Evolutionary conservation across 2,113 vertebrate genomes (phyloP), one percentile per base, ranked within the genome.

Genomic region (Equus przewalskii): DNA sequence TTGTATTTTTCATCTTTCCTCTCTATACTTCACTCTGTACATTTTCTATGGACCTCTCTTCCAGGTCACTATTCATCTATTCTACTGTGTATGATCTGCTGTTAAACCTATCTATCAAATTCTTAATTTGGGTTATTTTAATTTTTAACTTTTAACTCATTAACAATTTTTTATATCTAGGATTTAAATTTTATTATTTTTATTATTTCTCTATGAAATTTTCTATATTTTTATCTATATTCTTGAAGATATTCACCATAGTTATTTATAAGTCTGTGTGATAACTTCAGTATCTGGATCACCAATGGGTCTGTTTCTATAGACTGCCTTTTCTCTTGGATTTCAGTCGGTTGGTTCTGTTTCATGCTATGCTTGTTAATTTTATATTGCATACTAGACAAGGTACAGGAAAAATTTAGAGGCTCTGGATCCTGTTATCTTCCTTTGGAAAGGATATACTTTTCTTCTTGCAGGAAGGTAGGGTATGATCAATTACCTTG

Each of bases 181-280:
- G 13, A 67, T 93, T 73, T 46, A n/a, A 11, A 84, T 65, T 84
- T 93, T 3, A 85, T 97, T 72, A 36, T 64, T 89, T 51, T 76
- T 56, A 64, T 73, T 89, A 11, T 51, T 89, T 83, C 5, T 54
- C 3, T 51, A 5, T 83, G 62, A 65, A 64, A 78, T n/a, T 49
- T 12, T 72, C 3, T 14, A 26, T 49, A 2, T 54, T 64, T 46
- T 69, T 44, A 14, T 82, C 54, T 92, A 46, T 73, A 58, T 79
- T 70, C 0, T 72, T 51, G 12, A 70, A 65, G 18, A 90, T 76
- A 41, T 15, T 75, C 18, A 67, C 54, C 8, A 86, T 56, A 76
- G 30, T 70, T 91, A 49, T 87, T 62, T 60, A n/a, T 60, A 83
- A 79, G 13, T 82, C 51, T 82, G 22, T 46, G 19, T 81, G 13